Evolutionary conservation across 2,888 invertebrate species (phyloP), one percentile per base, ranked within the genome.

Genomic region (Apodemia zela): DNA sequence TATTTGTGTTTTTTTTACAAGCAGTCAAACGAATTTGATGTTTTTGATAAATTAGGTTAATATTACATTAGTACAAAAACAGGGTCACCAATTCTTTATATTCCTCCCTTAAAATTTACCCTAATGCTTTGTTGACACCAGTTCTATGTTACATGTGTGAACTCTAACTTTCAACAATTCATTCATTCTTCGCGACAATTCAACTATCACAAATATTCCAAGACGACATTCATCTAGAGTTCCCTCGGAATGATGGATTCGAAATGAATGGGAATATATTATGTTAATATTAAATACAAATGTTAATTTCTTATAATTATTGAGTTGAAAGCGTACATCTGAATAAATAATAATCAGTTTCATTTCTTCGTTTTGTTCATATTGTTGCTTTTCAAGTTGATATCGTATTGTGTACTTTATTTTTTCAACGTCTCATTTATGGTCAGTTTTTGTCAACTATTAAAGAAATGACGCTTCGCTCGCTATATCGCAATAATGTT

Each of bases 181-280:
- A 77, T 75, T 76, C 75, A 82, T 87, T 87, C 81, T 85, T 77
- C 74, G 73, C 70, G 76, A 74, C 84, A 80, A 82, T 89, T 87
- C 85, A 82, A 85, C 84, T 88, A 89, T 88, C 87, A 87, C 87
- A 88, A 89, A 89, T 85, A 83, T 80, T 76, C 78, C 78, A 81
- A 84, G 80, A 57, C 47, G 57, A 57, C 57, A 57, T 57, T 57
- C 82, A 84, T 88, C 84, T 83, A 72, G 68, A 70, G 75, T 75
- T 72, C 70, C 77, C 74, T 72, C 68, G 68, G 72, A 75, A 73
- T 89, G 91, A 89, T 84, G 84, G 87, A 90, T 90, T 69, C 25
- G 77, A 70, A 74, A 83, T 88, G 85, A 87, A 90, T 87, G 77
- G 76, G 74, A 77, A 85, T 81, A n/a, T n/a, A n/a, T 77, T 87